Conservation (phyloP, 2,797 vertebrate genomes). For the Meriones psammophilus region DNA sequence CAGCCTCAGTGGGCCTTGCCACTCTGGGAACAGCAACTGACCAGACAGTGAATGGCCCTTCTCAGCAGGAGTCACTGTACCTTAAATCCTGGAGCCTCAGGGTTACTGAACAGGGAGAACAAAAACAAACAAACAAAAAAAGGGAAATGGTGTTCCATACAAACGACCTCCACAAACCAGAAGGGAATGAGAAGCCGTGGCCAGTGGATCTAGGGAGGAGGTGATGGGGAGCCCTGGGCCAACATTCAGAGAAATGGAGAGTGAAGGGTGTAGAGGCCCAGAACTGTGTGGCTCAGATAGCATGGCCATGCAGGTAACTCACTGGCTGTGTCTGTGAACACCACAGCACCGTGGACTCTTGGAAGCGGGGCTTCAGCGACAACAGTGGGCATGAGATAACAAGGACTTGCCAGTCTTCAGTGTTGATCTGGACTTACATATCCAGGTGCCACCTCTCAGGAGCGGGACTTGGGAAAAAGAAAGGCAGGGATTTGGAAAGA, state of each 20-base stretch:
- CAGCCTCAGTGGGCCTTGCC: rapidly evolving
- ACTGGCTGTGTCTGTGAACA: not conserved
- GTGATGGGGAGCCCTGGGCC: rapidly evolving
- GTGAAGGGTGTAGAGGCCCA: not conserved
- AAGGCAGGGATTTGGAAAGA: not conserved
- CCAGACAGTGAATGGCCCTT: too few relatives aligned
- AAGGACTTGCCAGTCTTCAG: not conserved
- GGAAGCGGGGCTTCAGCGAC: not conserved
- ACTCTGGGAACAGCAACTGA: not conserved
- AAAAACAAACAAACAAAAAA: not conserved
- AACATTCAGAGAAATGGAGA: not conserved
- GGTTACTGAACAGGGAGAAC: not conserved
- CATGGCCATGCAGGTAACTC: too few relatives aligned
- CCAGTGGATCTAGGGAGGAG: not conserved
- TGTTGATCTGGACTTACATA: not conserved
- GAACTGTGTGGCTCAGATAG: too few relatives aligned
- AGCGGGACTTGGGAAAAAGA: not conserved
- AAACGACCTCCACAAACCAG: not conserved
- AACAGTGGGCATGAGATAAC: not conserved
- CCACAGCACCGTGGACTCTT: not conserved
- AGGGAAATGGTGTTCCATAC: too few relatives aligned
- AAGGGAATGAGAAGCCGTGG: not conserved
- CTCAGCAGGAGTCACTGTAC: too few relatives aligned
- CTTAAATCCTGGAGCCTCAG: not conserved
- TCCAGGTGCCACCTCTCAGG: not conserved